Conservation (phyloP, 2,888 invertebrate genomes). For the Spodoptera exigua region DNA sequence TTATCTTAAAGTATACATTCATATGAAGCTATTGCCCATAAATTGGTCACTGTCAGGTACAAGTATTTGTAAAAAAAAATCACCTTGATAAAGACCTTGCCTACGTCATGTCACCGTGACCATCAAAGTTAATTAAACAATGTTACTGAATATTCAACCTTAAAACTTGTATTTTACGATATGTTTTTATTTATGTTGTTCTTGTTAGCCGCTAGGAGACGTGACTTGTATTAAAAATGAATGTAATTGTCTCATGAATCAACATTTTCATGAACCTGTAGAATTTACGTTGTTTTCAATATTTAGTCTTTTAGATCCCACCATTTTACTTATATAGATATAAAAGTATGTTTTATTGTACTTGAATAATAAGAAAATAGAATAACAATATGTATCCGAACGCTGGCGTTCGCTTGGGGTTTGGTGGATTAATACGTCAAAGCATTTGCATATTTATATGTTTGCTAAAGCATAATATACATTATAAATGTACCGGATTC, state of each 20-base stretch:
- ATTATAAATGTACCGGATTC: no score
- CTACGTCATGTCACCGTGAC: constrained; percentile 14
- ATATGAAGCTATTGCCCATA: no score
- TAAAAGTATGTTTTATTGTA: constrained; percentile 11
- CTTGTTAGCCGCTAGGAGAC: neutral
- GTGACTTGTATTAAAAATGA: constrained; percentile 13
- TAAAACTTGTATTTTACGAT: neutral
- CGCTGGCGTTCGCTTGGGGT: no score
- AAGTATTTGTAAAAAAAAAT: constrained; percentile 15
- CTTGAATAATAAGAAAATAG: no score
- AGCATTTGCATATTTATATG: no score
- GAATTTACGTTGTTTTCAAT: constrained; percentile 24
- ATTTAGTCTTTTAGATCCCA: constrained; percentile 50
- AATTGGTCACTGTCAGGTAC: neutral
- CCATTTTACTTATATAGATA: constrained; percentile 40
- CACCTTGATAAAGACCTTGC: constrained; percentile 32
- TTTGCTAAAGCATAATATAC: no score
- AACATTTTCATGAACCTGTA: constrained; percentile 19
- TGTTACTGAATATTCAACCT: constrained; percentile 13
- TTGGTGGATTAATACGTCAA: no score
- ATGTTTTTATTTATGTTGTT: constrained; percentile 2
- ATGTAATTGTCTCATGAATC: constrained; percentile 12
- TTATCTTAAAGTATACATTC: no score
- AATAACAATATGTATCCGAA: no score
- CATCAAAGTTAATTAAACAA: constrained; percentile 22